Base-by-base conservation (phyloP, 1,140 invertebrate genomes). In the Drosophila bocki region DNA sequence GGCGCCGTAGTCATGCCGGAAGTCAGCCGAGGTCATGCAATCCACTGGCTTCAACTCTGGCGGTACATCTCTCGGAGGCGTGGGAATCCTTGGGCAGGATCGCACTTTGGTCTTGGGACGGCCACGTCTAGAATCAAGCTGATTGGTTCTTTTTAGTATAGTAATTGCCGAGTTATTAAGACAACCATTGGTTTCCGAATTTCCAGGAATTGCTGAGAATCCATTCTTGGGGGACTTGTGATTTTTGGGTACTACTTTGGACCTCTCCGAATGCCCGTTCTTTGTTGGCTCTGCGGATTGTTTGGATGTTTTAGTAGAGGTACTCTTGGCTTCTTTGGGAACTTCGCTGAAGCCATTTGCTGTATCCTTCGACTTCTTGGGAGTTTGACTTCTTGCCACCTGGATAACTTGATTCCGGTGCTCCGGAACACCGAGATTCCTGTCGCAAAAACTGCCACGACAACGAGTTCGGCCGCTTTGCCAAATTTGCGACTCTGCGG, bases 1-100 rank as follows among this genome's bases (percentile, higher is more conserved):
- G 56, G 99, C 98, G 92, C 98, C 26, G 45, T 50, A 41, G 22
- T 88, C 84, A 0, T 61, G 19, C 5, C 75, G 78, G 5, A 90
- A 88, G 7, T 90, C 78, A 2, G 85, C 74, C 17, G 84, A 88
- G 3, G 84, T 88, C 84, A 88, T 88, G 19, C 39, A 39, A 42
- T 88, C 78, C 47, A 88, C 59, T 2, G 35, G 3, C 3, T 41
- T 1, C n/a, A 88, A 56, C 44, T 90, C 80, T 1, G 12, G 51
- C 3, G 84, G 78, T 32, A 78, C 54, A 3, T 8, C 0, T n/a
- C 64, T 59, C 1, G 41, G 41, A 1, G 84, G 76, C 13, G 62
- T 82, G 0, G 48, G 15, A 6, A 82, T 19, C 0, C 45, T 57
- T 12, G 48, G 37, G 29, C 54, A 33, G 2, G 53, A 45, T 9